Conservation (phyloP, 2,113 vertebrate genomes). For the Epinephelus fuscoguttatus region DNA sequence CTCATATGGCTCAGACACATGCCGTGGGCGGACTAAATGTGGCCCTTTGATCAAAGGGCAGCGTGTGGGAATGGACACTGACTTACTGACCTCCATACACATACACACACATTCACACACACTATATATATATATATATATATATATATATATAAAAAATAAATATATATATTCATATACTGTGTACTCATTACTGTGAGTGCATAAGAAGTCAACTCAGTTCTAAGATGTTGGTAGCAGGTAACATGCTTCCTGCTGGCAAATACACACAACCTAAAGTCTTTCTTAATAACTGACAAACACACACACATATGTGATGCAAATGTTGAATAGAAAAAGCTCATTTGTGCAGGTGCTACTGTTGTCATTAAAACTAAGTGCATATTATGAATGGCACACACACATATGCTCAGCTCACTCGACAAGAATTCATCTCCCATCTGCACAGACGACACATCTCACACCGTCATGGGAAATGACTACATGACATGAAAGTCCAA, state of each 20-base stretch:
- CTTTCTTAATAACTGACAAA: conserved; percentile 7
- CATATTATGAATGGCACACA: conserved; percentile 36
- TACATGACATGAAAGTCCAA: not conserved
- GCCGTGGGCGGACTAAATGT: conserved; percentile 73
- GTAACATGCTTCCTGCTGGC: not conserved
- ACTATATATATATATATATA: not conserved
- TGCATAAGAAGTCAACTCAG: not conserved
- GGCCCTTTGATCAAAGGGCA: conserved; percentile 73
- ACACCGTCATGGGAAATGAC: not conserved
- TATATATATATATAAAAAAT: not conserved
- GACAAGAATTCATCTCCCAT: conserved; percentile 21
- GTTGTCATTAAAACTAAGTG: conserved; percentile 51
- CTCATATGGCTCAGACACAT: conserved; percentile 69
- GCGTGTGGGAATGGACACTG: conserved; percentile 62
- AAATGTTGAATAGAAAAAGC: conserved; percentile 31
- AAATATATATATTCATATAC: not conserved
- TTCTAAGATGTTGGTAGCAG: not conserved
- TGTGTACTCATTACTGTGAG: conserved; percentile 24
- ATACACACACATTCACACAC: conserved; percentile 29
- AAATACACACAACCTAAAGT: conserved; percentile 5
- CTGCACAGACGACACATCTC: conserved; percentile 6
- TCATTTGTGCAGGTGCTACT: conserved; percentile 43
- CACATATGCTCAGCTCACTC: conserved; percentile 27
- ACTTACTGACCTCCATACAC: conserved; percentile 59
- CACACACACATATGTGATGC: no score